Evolutionary conservation across 53 echinoderm and acorn worm genomes (phyloP), one percentile per base, ranked within the genome.

Genomic region (Paracentrotus lividus): DNA sequence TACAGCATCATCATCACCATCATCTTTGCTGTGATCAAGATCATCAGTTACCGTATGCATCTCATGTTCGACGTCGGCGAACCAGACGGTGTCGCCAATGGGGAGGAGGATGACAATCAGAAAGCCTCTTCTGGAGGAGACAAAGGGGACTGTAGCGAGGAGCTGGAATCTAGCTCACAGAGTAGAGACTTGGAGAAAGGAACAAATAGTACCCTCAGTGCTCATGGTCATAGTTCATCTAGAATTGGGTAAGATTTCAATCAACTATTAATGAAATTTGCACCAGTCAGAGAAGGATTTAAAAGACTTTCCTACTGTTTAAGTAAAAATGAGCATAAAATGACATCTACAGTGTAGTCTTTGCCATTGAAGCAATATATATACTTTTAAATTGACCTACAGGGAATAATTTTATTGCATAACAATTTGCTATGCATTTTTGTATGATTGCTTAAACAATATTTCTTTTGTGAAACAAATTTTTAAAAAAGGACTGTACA

Each of bases 1-100:
- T 78, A 78, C 92, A 78, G 77, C 58, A 38, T 92, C 58, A 2
- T 92, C 92, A 78, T 92, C 92, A 56, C 81, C 55, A 6, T 92
- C 57, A 15, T 52, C 78, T 92, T 92, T 44, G 55, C 18, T 77
- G 81, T 57, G 55, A 78, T 92, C 92, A 92, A 78, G 77, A 33
- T 92, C 78, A 78, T 96, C 88, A 99, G 96, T 88, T 96, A 90
- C 77, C 95, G 96, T 60, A 96, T 99, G 97, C 97, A 99, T 72
- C 32, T 94, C 53, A 99, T 96, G 95, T 99, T 99, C 77, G 96
- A 99, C 68, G 93, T 95, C 44, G 99, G 99, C 55, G 99, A 99
- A 88, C 92, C 78, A 0, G 92, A 92, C 32, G 78, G 58, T 26
- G 42, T n/a, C 12, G 24, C 55, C 45, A 81, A 21, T 27, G 24